Base-by-base conservation (phyloP, 2,797 vertebrate genomes). In the Paramormyrops hopkinsi region DNA sequence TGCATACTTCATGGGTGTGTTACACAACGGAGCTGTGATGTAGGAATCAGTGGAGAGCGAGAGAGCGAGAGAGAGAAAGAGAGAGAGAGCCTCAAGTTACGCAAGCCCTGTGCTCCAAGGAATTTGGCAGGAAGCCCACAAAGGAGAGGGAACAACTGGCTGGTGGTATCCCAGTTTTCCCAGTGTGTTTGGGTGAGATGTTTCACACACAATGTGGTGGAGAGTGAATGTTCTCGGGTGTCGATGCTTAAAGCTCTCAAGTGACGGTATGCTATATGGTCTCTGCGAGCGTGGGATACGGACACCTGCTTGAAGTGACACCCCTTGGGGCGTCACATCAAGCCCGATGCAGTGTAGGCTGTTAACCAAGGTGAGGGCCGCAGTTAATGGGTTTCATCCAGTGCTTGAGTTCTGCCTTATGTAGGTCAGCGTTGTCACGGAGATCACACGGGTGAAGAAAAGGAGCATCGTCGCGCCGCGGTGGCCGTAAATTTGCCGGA, bases 21-120 rank as follows among this genome's bases (percentile, higher is more conserved):
- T 88, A 88, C 44, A 17, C 86, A 88, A 65, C 56, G 12, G 51
- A 46, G 37, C 59, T 88, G 86, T 46, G 54, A 88, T 44, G 86
- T 48, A 50, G 86, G 59, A 69, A 17, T n/a, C 53, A 41, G 51
- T 11, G 7, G 59, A 44, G 62, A 12, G 41, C 29, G 62, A 50
- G 56, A 9, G 37, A 37, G 17, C 62, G 22, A 48, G 37, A 59
- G 29, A 51, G 59, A 44, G 62, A 22, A 4, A 33, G 46, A 51
- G 59, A 48, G 9, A 46, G 37, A 88, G 25, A 29, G n/a, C 4
- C 33, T 53, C 25, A 37, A 87, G 87, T 69, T 50, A 50, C 41
- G 5, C 33, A 54, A 59, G 29, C 25, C 85, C 51, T 41, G 51
- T 87, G 85, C 29, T 54, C 85, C 22, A 17, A 44, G 53, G 53